Percentiles rank a stretch among this genome's conserved stretches.
These are phyloP conservation scores for Carcharodon carcharias DNA, from an alignment of 2,797 vertebrate genomes.

Conservation along the genomic window DNA sequence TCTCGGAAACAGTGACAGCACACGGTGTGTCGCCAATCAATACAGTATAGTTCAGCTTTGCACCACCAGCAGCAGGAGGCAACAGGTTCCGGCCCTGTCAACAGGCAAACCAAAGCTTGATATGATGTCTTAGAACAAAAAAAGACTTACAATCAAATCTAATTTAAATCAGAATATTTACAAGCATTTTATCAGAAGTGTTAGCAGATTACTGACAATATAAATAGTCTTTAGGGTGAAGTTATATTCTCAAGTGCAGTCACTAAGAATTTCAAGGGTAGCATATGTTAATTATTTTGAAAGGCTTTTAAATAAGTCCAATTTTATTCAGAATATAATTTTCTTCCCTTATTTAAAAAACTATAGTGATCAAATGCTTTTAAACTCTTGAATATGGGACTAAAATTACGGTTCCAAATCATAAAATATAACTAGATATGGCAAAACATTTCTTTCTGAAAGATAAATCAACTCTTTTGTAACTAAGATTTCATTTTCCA, in stretches of 20 bases:
- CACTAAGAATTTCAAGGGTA: neutral
- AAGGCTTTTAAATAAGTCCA: neutral
- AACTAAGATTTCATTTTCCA: neutral
- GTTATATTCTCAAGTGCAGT: too few relatives aligned
- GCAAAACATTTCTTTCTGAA: neutral
- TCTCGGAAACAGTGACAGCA: conserved; percentile 87
- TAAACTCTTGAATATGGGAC: neutral
- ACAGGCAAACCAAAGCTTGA: neutral
- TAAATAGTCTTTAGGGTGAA: too few relatives aligned
- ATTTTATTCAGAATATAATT: conserved; percentile 17
- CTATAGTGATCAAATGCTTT: neutral
- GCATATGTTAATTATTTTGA: neutral
- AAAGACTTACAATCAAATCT: neutral
- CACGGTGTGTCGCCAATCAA: conserved; percentile 90
- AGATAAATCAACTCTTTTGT: neutral
- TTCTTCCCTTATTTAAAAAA: neutral
- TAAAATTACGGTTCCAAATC: neutral
- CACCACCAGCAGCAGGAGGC: conserved; percentile 80
- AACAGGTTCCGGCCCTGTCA: conserved; percentile 91
- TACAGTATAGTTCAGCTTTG: conserved; percentile 93
- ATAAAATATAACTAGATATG: neutral
- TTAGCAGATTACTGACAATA: neutral
- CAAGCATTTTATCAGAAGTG: neutral
- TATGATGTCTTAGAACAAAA: neutral
- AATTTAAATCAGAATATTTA: neutral